Evolutionary conservation across 2,888 invertebrate species (phyloP).

Genomic region (Siphonodentalium dalli): DNA sequence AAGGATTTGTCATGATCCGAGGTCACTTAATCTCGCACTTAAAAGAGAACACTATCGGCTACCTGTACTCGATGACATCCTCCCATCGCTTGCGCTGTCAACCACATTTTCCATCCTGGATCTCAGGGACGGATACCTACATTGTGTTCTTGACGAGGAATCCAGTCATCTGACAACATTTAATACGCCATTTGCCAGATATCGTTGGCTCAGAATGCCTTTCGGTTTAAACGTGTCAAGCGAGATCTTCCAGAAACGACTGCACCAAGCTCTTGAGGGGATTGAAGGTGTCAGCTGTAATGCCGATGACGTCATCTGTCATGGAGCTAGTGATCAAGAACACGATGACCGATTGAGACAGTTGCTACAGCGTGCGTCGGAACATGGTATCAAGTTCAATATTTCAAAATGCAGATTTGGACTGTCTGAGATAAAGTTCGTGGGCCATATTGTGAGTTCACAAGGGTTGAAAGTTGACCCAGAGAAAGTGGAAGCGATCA

Average conservation of each 20-base stretch:
- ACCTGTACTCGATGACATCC: too few species aligned
- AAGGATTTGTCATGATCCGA: too few species aligned
- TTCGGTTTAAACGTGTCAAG: constrained; percentile 17
- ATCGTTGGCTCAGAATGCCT: constrained; percentile 24
- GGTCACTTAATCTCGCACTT: too few species aligned
- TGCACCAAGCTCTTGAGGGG: constrained; percentile 17
- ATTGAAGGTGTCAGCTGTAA: constrained; percentile 12
- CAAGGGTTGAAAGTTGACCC: constrained; percentile 22
- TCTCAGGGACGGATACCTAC: too few species aligned
- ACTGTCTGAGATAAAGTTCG: constrained; percentile 14
- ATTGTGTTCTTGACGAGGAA: too few species aligned
- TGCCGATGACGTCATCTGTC: constrained; percentile 23
- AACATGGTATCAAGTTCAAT: constrained; percentile 17
- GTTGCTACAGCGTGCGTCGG: constrained; percentile 8
- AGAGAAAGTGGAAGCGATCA: constrained; percentile 19
- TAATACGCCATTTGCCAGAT: constrained; percentile 27
- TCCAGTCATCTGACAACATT: constrained; percentile 29
- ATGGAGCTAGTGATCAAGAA: constrained; percentile 13
- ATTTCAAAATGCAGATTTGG: constrained; percentile 20
- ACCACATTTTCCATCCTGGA: too few species aligned
- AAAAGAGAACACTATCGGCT: too few species aligned
- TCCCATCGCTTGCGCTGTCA: too few species aligned
- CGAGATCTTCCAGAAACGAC: constrained; percentile 19
- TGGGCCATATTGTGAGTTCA: constrained; percentile 23
- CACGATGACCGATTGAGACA: constrained; percentile 16